Evolutionary conservation across 2,888 invertebrate genomes (phyloP).

Genomic region (Xestoiulus laeticollis): DNA sequence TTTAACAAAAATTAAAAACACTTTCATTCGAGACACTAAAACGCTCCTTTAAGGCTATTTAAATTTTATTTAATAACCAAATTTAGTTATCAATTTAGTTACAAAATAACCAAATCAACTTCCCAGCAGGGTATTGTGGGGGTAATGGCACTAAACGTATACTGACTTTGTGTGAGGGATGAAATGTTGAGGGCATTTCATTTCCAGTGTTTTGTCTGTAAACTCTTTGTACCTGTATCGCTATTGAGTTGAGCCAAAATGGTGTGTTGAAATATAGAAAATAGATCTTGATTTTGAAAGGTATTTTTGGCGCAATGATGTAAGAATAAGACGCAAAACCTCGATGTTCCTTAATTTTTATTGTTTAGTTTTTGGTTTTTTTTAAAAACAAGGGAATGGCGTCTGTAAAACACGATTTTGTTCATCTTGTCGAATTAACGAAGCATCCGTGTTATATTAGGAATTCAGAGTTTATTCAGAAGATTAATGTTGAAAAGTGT

Average conservation of each 20-base stretch:
- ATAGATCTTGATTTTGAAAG: neutral
- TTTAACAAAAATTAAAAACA: no score
- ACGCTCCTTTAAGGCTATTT: no score
- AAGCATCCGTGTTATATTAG: conserved; percentile 23
- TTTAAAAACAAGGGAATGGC: neutral
- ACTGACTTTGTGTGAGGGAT: neutral
- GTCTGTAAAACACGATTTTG: neutral
- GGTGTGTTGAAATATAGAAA: neutral
- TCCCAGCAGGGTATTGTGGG: conserved; percentile 23
- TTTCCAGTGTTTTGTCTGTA: neutral
- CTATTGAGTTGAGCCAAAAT: neutral
- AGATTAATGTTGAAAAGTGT: conserved; percentile 40
- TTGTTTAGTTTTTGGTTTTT: neutral
- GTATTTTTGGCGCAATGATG: neutral
- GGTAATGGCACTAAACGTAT: conserved; percentile 1
- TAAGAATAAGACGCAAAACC: neutral
- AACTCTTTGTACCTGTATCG: neutral
- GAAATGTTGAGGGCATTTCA: neutral
- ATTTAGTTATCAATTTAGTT: neutral
- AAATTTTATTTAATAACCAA: no score
- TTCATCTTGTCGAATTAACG: neutral
- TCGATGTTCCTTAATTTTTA: neutral
- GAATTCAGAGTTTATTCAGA: conserved; percentile 39
- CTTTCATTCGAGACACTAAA: no score
- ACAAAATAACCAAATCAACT: neutral